Evolutionary conservation across 2,113 vertebrate genomes (phyloP).

Genomic region (Gasterosteus nipponicus): DNA sequence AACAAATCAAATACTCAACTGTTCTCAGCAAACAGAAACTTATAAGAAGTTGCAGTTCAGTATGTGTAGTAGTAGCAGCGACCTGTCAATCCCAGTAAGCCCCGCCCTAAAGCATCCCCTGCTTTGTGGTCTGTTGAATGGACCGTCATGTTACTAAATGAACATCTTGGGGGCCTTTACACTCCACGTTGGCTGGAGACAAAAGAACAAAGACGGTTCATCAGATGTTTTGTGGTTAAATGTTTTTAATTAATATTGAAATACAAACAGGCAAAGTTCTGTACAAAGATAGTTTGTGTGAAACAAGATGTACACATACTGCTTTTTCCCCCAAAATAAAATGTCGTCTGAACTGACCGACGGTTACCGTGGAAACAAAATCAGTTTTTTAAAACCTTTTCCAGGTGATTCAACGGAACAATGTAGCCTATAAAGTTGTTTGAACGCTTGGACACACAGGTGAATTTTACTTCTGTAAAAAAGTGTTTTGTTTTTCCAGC

Average conservation of each 20-base stretch:
- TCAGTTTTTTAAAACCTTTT: not conserved
- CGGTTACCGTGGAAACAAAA: not conserved
- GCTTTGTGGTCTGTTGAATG: too few species aligned
- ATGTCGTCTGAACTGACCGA: not conserved
- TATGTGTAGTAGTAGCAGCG: too few species aligned
- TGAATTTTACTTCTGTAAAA: not conserved
- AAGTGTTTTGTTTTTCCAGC: too few species aligned
- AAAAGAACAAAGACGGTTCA: not conserved
- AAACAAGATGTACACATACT: not conserved
- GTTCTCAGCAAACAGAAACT: too few species aligned
- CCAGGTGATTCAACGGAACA: not conserved
- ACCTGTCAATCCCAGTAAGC: too few species aligned
- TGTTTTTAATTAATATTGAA: conserved; percentile 38
- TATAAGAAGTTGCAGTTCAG: too few species aligned
- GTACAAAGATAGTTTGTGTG: conserved; percentile 4
- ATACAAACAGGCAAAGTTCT: conserved; percentile 27
- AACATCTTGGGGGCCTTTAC: too few species aligned
- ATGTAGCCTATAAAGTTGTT: not conserved
- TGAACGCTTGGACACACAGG: not conserved
- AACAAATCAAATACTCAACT: too few species aligned
- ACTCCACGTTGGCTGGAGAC: not conserved
- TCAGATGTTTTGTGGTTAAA: conserved; percentile 14
- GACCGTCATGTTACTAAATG: too few species aligned
- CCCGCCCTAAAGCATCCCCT: too few species aligned
- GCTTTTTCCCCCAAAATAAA: not conserved